Percentiles rank a stretch among this genome's conserved stretches.
These are phyloP conservation scores for Arge pagana DNA, from an alignment of 2,888 invertebrate species.

Conservation along the genomic window DNA sequence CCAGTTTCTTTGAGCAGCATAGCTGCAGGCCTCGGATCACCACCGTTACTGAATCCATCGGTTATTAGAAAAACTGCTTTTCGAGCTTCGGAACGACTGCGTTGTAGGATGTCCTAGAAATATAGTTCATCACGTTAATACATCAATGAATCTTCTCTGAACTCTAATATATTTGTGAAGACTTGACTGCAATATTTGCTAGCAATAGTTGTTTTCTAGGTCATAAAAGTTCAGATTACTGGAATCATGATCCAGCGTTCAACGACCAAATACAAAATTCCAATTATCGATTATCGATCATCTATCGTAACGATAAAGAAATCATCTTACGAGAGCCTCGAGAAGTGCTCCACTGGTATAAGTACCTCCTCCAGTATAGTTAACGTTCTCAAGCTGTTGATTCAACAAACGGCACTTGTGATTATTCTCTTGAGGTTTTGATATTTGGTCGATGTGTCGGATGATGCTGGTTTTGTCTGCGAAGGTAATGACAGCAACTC, in stretches of 20 bases:
- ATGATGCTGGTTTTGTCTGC: slow-evolving; percentile 65
- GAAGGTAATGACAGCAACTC: slow-evolving; percentile 70
- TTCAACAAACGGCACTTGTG: slow-evolving; percentile 70
- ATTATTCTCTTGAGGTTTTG: slow-evolving; percentile 58
- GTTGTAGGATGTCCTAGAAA: slow-evolving; percentile 59
- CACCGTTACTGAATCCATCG: slow-evolving; percentile 74
- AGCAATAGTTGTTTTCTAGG: too few relatives aligned
- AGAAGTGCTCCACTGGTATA: slow-evolving; percentile 71
- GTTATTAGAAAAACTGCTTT: slow-evolving; percentile 72
- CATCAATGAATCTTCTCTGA: too few relatives aligned
- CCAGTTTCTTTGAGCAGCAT: slow-evolving; percentile 61
- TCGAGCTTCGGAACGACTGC: slow-evolving; percentile 58
- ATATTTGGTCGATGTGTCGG: slow-evolving; percentile 67
- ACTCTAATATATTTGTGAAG: too few relatives aligned
- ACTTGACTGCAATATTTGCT: too few relatives aligned
- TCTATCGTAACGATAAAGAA: background rate
- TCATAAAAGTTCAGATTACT: too few relatives aligned
- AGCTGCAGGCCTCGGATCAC: slow-evolving; percentile 68
- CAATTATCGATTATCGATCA: background rate
- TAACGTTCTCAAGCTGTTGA: slow-evolving; percentile 64
- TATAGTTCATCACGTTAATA: too few relatives aligned
- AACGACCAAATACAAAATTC: background rate
- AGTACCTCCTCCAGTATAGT: slow-evolving; percentile 70
- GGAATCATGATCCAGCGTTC: background rate
- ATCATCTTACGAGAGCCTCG: slow-evolving; percentile 66